These are phyloP conservation scores for Phoebastria nigripes DNA, from an alignment of 2,797 vertebrate genomes.

Conservation along the genomic window DNA sequence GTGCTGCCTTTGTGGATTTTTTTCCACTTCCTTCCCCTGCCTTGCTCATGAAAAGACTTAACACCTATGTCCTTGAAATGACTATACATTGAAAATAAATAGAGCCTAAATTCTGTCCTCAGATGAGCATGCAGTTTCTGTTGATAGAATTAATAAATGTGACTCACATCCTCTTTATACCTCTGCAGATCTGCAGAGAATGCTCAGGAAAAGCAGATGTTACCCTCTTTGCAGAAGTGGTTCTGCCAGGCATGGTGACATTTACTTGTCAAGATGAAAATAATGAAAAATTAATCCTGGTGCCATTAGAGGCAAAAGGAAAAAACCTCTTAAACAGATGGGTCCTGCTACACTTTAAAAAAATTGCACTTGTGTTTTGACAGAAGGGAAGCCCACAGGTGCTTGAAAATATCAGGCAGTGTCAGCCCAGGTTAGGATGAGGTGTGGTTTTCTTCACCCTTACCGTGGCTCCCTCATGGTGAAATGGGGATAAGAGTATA, in stretches of 20 bases:
- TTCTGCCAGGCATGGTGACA: not conserved
- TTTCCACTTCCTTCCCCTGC: not conserved
- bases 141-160: not conserved
- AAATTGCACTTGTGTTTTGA: not conserved
- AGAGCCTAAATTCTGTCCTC: not conserved
- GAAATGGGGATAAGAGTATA: not conserved
- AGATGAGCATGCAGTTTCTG: not conserved
- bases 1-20: rapidly evolving
- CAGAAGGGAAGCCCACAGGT: not conserved
- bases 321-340: not conserved
- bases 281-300: conserved; percentile 40
- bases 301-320: not conserved
- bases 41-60: not conserved
- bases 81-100: not conserved
- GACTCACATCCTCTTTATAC: not conserved
- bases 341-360: not conserved
- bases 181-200: not conserved
- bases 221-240: not conserved
- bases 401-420: not conserved
- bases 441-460: not conserved
- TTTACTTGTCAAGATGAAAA: conserved; percentile 18
- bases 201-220: not conserved
- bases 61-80: not conserved
- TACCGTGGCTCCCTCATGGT: not conserved
- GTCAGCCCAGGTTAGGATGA: not conserved